A percentile compares a stretch with the other conserved stretches of the same genome.
Conservation (phyloP, 2,888 invertebrate genomes). For the Drosophila bunnanda region DNA sequence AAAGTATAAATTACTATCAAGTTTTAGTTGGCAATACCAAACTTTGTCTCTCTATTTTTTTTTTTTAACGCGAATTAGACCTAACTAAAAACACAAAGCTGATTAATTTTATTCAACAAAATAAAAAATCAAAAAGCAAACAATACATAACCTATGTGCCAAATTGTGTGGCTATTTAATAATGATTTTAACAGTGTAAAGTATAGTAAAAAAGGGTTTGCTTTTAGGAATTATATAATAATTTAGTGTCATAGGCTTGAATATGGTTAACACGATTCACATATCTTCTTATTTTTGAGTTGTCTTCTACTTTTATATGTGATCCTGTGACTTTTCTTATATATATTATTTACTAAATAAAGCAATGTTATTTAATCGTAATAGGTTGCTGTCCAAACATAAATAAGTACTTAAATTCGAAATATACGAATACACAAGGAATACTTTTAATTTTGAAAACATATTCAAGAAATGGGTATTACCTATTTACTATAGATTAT, state of each 20-base stretch:
- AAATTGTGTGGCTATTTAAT: too few relatives aligned
- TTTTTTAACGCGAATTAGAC: too few relatives aligned
- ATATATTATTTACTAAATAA: neutral
- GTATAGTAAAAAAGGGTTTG: neutral
- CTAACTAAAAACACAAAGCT: too few relatives aligned
- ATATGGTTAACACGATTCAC: neutral
- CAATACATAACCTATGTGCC: too few relatives aligned
- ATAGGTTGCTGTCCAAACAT: neutral
- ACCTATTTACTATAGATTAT: neutral
- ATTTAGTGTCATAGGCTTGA: neutral
- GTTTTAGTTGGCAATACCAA: neutral
- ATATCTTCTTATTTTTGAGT: neutral
- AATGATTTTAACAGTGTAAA: neutral
- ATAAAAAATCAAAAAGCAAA: too few relatives aligned
- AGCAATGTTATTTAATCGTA: neutral
- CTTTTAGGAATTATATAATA: neutral
- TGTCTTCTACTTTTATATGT: neutral
- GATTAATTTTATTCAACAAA: too few relatives aligned
- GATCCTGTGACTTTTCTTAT: neutral
- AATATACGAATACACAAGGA: neutral
- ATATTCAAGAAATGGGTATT: neutral
- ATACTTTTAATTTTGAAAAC: neutral
- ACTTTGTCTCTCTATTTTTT: too few relatives aligned
- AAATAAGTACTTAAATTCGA: neutral
- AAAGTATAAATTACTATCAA: neutral